Evolutionary conservation across 2,113 vertebrate species (phyloP), one percentile per base, ranked within the genome.

Genomic region (Corvus moneduloides): DNA sequence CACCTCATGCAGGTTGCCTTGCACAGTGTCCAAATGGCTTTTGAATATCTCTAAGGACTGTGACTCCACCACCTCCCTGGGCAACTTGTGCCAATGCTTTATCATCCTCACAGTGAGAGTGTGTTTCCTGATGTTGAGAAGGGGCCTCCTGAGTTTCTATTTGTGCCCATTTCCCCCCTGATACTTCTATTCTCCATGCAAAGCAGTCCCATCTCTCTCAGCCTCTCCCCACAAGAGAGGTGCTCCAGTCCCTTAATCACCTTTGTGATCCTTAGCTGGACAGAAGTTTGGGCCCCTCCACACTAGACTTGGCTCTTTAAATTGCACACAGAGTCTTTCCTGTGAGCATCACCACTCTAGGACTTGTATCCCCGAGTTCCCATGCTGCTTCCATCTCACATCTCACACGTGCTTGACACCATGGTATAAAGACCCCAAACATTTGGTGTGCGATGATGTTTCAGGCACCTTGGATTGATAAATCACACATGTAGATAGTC

Each of bases 341-440:
- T 61, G 35, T 39, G 35, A 71, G 16, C 14, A 30, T 67, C 67
- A 37, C 20, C 7, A 63, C 15, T 32, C 5, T 18, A 87, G 39
- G 24, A 30, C 21, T 43, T 8, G 2, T 35, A 7, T 7, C 11
- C 16, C 3, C 0, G 1, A 43, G 30, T 55, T 74, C 11, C 41
- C 4, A 4, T 6, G 8, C 7, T 74, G 28, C 10, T 18, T 20
- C 91, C 54, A 27, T 44, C 37, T 37, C 37, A 10, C 27, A 37
- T 32, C 32, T 71, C 56, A 67, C 41, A 56, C 5, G 3, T 23
- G 10, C 6, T 46, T 43, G 13, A 33, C 6, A 11, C 51, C 10
- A 11, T 5, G 20, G 6, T 35, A 22, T 39, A 68, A 80, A 91
- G 19, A 0, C 1, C 10, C 8, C 30, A 35, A 55, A 39, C 16